Evolutionary conservation across 2,797 vertebrate genomes (phyloP), one percentile per base, ranked within the genome.

Genomic region (Macroramphosus scolopax): DNA sequence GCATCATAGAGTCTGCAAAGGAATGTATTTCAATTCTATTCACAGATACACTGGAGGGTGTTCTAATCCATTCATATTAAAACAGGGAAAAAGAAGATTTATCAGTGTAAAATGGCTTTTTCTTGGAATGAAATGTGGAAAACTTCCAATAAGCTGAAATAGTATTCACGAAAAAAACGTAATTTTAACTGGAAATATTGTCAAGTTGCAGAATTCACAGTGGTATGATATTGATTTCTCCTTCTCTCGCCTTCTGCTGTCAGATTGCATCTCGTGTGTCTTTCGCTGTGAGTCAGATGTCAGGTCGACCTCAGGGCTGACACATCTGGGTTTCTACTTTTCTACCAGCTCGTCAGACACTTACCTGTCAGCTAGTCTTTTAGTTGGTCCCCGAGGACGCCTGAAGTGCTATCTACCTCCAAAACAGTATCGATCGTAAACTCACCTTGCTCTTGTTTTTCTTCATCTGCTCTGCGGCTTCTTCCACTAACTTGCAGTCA

Each of bases 281-380:
- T 68, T 28, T 50, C n/a, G n/a, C n/a, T n/a, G 42, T 63, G 51
- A 80, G 75, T 71, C 74, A 55, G 69, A 63, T 60, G 54, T 71
- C 70, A 71, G 59, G 33, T 66, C 75, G 72, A 78, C 76, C 71
- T 71, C 52, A 16, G 52, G 53, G 41, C 49, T 60, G 57, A 69
- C 52, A 59, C 66, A 61, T 76, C 41, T 58, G 56, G 59, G 48
- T 72, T 75, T 68, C 69, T 75, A 45, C 65, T 69, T 74, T 75
- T 62, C 73, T 58, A 37, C 50, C 32, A 3, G 58, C 55, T 51
- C 53, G 49, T 79, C 59, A 52, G 74, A 81, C 67, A 64, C 51
- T 69, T 60, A 74, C 78, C 77, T 81, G 75, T 81, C 83, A 84
- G 76, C 60, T 45, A 72, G 77, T 82, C 78, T 82, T 72, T 83